Evolutionary conservation across 2,888 invertebrate species (phyloP).

Genomic region (Drosophila helvetica): DNA sequence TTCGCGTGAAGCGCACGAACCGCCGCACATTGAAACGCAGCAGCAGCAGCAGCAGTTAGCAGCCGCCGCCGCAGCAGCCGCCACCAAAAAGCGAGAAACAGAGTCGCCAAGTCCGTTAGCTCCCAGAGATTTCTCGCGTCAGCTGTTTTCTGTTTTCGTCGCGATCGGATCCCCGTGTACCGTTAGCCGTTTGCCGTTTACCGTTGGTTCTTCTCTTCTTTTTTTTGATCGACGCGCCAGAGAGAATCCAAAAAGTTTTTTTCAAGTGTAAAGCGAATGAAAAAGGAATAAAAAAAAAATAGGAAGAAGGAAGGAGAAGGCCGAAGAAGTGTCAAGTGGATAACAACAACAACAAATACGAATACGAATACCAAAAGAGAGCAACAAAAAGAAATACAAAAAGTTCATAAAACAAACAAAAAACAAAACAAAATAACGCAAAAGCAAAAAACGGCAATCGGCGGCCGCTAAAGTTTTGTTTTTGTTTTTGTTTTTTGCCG

Average conservation of each 20-base stretch:
- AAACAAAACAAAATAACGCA: slow-evolving; percentile 32
- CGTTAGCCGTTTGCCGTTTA: background rate
- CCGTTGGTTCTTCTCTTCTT: background rate
- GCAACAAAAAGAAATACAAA: slow-evolving; percentile 13
- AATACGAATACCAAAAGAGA: slow-evolving; percentile 6
- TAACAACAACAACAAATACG: slow-evolving; percentile 1
- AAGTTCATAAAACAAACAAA: slow-evolving; percentile 11
- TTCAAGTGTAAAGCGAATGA: slow-evolving; percentile 56
- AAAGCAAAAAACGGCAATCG: slow-evolving; percentile 23
- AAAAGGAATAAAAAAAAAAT: slow-evolving; percentile 20
- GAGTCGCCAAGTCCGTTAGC: background rate
- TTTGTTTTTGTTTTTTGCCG: slow-evolving; percentile 60
- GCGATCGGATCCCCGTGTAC: background rate
- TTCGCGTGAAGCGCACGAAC: slow-evolving; percentile 65
- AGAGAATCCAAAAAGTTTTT: slow-evolving; percentile 49
- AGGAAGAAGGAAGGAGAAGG: slow-evolving; percentile 10
- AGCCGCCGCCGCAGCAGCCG: slow-evolving; percentile 3
- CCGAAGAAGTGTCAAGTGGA: slow-evolving; percentile 32
- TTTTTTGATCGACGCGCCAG: slow-evolving; percentile 36
- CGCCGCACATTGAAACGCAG: slow-evolving; percentile 2
- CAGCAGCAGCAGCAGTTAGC: slow-evolving; percentile 1
- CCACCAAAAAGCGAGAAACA: slow-evolving; percentile 1
- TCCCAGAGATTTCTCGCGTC: background rate
- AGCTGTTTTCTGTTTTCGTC: slow-evolving; percentile 1
- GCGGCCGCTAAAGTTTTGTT: slow-evolving; percentile 19